Conservation (phyloP, 2,797 vertebrate species). For the Lepilemur septentrionalis region DNA sequence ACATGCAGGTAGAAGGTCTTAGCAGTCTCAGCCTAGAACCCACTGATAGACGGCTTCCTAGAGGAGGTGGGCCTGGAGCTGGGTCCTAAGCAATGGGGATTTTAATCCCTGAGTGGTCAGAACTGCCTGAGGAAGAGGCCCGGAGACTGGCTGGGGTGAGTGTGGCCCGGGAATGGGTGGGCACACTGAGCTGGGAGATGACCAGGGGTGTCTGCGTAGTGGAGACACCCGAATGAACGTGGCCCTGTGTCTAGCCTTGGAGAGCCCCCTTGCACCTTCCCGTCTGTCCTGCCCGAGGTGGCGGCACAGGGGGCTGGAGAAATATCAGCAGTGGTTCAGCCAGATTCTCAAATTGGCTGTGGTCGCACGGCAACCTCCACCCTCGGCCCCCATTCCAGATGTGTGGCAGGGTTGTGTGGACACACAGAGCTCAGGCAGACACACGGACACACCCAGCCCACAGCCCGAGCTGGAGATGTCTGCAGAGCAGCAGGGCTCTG, state of each 20-base stretch:
- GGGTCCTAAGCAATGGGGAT: not conserved
- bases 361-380: not conserved
- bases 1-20: not conserved
- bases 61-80: not conserved
- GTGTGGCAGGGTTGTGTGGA: not conserved
- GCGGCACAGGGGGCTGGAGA: not conserved
- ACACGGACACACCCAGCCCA: too few relatives aligned
- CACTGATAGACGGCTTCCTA: not conserved
- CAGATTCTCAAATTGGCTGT: not conserved
- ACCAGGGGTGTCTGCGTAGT: not conserved
- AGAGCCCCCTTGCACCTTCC: not conserved
- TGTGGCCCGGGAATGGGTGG: accelerated
- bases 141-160: not conserved
- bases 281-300: accelerated
- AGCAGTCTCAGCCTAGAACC: not conserved
- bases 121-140: not conserved
- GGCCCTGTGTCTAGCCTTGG: not conserved
- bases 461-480: not conserved
- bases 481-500: too few relatives aligned
- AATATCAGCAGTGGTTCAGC: too few relatives aligned
- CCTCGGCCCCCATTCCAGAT: not conserved
- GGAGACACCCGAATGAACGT: not conserved
- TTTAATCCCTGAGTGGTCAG: not conserved
- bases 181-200: not conserved
- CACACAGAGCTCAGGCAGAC: not conserved